Percentiles rank a stretch among this genome's conserved stretches.
These are phyloP conservation scores for Holacanthus passer DNA, from an alignment of 2,113 vertebrate genomes.

Conservation along the genomic window DNA sequence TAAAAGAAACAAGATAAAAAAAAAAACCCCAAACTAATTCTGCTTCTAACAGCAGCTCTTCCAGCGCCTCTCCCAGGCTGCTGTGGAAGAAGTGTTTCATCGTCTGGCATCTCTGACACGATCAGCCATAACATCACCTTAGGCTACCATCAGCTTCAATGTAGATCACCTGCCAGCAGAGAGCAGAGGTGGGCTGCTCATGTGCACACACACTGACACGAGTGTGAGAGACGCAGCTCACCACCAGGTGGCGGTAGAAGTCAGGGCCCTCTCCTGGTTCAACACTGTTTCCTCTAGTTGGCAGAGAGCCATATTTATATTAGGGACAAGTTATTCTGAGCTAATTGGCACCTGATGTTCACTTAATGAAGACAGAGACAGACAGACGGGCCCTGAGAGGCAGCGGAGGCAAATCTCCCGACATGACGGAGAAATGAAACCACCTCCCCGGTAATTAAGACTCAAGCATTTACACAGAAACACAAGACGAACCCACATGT, in stretches of 20 bases:
- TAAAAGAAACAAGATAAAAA: constrained; percentile 38
- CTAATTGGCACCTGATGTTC: constrained; percentile 88
- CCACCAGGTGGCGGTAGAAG: constrained; percentile 59
- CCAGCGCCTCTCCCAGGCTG: background rate
- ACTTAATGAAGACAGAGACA: constrained; percentile 82
- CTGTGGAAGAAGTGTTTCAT: constrained; percentile 13
- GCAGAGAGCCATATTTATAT: constrained; percentile 77
- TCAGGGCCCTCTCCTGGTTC: background rate
- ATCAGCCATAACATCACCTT: constrained; percentile 57
- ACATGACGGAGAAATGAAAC: constrained; percentile 73
- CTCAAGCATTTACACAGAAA: constrained; percentile 52
- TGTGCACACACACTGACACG: fast-evolving
- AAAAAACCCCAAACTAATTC: constrained; percentile 5
- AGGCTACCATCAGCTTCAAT: constrained; percentile 63
- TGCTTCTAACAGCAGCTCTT: background rate
- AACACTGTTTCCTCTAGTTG: constrained; percentile 57
- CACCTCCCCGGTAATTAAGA: constrained; percentile 79
- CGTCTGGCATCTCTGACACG: constrained; percentile 48
- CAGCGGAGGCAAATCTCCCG: constrained; percentile 65
- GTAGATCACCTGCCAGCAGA: constrained; percentile 74
- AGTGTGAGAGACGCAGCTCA: fast-evolving
- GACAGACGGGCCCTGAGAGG: constrained; percentile 67
- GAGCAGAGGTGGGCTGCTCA: constrained; percentile 62
- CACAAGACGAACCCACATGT: background rate
- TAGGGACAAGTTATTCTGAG: constrained; percentile 68